Base-by-base conservation (phyloP, 2,113 vertebrate species). In the Laticauda colubrina region DNA sequence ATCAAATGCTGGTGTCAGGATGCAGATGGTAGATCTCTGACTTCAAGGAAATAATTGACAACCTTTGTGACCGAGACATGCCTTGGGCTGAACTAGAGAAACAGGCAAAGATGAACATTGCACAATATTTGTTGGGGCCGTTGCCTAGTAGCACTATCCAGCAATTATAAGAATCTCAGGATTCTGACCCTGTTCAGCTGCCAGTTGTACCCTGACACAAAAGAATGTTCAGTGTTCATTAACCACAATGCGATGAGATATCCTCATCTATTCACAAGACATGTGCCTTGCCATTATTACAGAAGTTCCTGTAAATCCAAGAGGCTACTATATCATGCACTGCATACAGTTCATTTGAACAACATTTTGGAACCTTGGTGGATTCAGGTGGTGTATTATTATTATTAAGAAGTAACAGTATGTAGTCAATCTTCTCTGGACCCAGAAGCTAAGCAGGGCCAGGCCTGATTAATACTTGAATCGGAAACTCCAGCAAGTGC, bases 21-120 rank as follows among this genome's bases (percentile, higher is more conserved):
- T 45, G 21, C 20, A 53, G 87, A 75, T 11, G 4, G 48, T 75
- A 54, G 64, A n/a, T 43, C 75, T 87, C 43, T 93, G 56, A 54
- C 81, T 57, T 15, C 48, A 85, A 93, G 75, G 89, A 93, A 93
- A 93, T 93, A 26, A 90, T 93, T 90, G 92, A 90, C 92, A 93
- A 93, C 59, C 64, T 87, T 55, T 43, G 81, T 24, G 81, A 64
- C 29, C 54, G 81, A 85, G n/a, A 85, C 89, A 93, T 87, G 92
- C 81, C 81, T 87, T 24, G 18, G 45, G 81, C 89, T 90, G 81
- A 54, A 45, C 55, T 29, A 87, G 56, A 86, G 10, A 86, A 90
- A 90, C 45, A 89, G 75, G 92, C 92, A 85, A 61, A 87, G 88
- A 64, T 1, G 87, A 89, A 64, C 34, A 43, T 90, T 89, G 39